Evolutionary conservation across 2,797 vertebrate species (phyloP).

Genomic region (Mormyrops attenuatus): DNA sequence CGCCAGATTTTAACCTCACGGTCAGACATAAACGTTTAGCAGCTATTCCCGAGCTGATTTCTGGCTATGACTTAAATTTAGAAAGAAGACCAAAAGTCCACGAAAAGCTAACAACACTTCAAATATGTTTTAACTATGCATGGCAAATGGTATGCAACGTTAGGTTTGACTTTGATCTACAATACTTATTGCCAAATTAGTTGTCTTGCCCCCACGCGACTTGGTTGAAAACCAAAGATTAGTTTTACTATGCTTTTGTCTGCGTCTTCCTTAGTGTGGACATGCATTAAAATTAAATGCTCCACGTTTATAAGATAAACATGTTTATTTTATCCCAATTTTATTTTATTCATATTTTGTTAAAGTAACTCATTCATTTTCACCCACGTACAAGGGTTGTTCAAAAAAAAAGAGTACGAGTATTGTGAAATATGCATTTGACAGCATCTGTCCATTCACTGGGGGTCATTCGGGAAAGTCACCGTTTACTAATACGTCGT

Average conservation of each 20-base stretch:
- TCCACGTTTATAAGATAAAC: constrained; percentile 4
- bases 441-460: neutral
- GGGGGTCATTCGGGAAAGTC: neutral
- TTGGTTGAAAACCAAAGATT: constrained; percentile 55
- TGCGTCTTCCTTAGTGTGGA: constrained; percentile 38
- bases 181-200: neutral
- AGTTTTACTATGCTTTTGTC: constrained; percentile 36
- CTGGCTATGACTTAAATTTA: neutral
- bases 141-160: constrained; percentile 20
- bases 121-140: constrained; percentile 21
- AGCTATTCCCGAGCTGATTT: neutral
- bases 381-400: neutral
- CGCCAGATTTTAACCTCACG: neutral
- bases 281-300: neutral
- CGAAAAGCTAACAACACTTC: neutral
- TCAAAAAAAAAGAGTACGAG: neutral
- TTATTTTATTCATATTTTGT: neutral
- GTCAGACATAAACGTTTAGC: neutral
- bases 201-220: constrained; percentile 31
- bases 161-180: constrained; percentile 2
- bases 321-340: constrained; percentile 11
- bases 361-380: neutral
- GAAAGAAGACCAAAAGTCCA: neutral
- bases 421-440: neutral
- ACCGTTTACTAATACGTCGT: neutral